Base-by-base conservation (phyloP, 1,140 invertebrate genomes). In the Gonatopus flavifemur region DNA sequence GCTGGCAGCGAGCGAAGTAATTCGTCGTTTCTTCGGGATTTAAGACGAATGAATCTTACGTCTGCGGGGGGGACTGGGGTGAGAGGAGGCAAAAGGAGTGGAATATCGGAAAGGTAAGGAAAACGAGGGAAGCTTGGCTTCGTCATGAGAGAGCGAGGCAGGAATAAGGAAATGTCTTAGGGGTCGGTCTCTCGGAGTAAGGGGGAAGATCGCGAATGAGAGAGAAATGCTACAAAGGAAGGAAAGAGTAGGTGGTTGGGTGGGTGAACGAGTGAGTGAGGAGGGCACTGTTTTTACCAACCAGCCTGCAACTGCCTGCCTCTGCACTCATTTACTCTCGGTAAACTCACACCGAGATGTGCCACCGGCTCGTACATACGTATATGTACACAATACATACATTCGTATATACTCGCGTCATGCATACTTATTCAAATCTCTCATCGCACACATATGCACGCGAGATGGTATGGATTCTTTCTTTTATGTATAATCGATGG, bases 231-330 rank as follows among this genome's bases (percentile, higher is more conserved):
- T 13, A 37, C 18, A 21, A 44, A 55, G 60, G 50, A 49, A 52
- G 44, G 4, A 33, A 15, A 33, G 32, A 33, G 33, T 35, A 21
- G 22, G 31, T 41, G 22, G n/a, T n/a, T n/a, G 33, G 2, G 51
- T 45, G 36, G 38, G 33, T 1, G 33, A 16, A 35, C 3, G 9
- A 35, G 13, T 5, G 18, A 6, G 24, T 32, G 18, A 53, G 62
- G 66, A 59, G 58, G 54, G 52, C 61, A 64, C 58, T 67, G 67
- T 69, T 71, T 70, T 71, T 70, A 70, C 55, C 62, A 57, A 60
- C 52, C 59, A 57, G 55, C 53, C 49, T 56, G 56, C 51, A 55
- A 62, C 50, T 63, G 45, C 51, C 58, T 52, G n/a, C n/a, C n/a
- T 64, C 30, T 48, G 56, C 53, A 58, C 65, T 67, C 67, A 64